phyloP scores from a whole-genome alignment of 2,888 invertebrate genomes.

The Cantharis rustica region DNA sequence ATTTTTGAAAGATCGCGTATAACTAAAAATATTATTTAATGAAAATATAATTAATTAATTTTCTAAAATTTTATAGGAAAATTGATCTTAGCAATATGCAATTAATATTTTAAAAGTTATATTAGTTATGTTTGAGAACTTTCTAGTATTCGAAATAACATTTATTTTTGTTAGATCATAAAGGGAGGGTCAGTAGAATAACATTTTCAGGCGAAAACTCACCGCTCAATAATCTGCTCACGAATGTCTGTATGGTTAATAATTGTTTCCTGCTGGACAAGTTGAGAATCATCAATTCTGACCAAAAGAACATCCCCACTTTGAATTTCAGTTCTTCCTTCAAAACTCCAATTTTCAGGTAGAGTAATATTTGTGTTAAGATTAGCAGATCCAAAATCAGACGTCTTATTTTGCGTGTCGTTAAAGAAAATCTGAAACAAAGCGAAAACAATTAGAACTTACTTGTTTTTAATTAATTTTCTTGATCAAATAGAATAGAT shows the following conservation, averaged over 20 bases:
- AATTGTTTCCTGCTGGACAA: slow-evolving; percentile 54
- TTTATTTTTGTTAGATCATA: slow-evolving; percentile 9
- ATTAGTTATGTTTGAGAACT: neutral
- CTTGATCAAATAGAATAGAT: neutral
- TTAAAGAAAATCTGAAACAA: neutral
- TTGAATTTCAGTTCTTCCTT: slow-evolving; percentile 70
- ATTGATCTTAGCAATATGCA: too few relatives aligned
- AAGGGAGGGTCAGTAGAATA: slow-evolving; percentile 4
- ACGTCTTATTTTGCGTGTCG: neutral
- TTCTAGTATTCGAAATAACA: slow-evolving; percentile 17
- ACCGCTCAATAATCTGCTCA: slow-evolving; percentile 36
- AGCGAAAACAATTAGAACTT: neutral
- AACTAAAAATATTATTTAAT: too few relatives aligned
- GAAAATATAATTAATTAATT: too few relatives aligned
- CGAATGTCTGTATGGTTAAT: slow-evolving; percentile 39
- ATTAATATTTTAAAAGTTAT: neutral
- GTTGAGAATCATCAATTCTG: slow-evolving; percentile 68
- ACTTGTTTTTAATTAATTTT: neutral
- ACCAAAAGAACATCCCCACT: slow-evolving; percentile 74
- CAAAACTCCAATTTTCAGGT: slow-evolving; percentile 61
- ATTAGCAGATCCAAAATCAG: neutral
- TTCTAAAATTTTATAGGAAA: too few relatives aligned
- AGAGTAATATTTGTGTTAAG: neutral
- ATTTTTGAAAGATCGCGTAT: too few relatives aligned
- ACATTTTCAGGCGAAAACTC: slow-evolving; percentile 23